Percentiles rank a stretch among this genome's conserved stretches.
Conservation (phyloP, 2,113 vertebrate genomes). For the Paramormyrops kingsleyae region DNA sequence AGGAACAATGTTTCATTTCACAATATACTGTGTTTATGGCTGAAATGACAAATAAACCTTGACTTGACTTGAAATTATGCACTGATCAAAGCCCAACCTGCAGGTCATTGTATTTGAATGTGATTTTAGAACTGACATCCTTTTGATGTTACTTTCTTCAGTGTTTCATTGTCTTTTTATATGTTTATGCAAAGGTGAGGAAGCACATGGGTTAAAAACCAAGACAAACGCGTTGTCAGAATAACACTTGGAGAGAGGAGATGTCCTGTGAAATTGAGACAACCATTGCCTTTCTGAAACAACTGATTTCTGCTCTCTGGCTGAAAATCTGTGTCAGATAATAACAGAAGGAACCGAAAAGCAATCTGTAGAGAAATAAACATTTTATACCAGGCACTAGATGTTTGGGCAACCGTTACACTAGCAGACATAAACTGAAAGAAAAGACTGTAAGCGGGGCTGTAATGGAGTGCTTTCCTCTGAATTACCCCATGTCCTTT, state of each 20-base stretch:
- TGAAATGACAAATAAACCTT: too few relatives aligned
- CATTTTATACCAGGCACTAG: neutral
- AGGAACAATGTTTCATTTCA: too few relatives aligned
- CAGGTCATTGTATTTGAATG: neutral
- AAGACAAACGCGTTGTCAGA: neutral
- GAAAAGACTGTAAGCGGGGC: neutral
- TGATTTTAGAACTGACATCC: constrained; percentile 49
- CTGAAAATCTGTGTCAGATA: neutral
- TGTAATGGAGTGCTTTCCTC: neutral
- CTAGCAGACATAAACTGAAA: neutral
- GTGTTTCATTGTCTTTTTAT: neutral
- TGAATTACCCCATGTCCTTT: neutral
- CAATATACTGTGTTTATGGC: too few relatives aligned
- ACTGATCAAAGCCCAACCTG: neutral
- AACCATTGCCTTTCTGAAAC: neutral
- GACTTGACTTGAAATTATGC: neutral
- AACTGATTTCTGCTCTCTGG: neutral
- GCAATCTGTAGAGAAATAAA: neutral
- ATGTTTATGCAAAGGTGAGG: neutral
- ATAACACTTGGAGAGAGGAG: neutral
- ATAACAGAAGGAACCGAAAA: neutral
- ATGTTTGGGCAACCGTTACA: neutral
- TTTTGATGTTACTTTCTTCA: constrained; percentile 5
- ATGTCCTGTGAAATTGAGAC: neutral
- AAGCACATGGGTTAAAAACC: neutral